Percentiles rank a stretch among this genome's conserved stretches.
Evolutionary conservation across 2,888 invertebrate species (phyloP).

Genomic region (Limenitis camilla): DNA sequence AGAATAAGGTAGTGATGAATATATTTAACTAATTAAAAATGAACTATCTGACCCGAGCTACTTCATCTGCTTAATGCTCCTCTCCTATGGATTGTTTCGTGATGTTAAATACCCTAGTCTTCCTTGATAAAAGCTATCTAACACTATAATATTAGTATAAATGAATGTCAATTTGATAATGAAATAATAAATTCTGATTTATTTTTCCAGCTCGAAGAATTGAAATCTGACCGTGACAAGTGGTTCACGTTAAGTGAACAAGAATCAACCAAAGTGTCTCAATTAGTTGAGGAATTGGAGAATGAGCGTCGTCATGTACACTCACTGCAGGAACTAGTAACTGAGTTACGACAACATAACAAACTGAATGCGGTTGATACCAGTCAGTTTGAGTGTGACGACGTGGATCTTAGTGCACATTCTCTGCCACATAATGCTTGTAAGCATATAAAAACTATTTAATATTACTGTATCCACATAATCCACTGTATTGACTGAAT

Average conservation of each 20-base stretch:
- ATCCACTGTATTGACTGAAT: neutral
- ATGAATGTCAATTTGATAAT: neutral
- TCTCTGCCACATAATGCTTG: slow-evolving; percentile 51
- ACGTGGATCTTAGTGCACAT: slow-evolving; percentile 49
- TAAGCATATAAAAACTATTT: slow-evolving; percentile 32
- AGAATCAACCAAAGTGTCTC: slow-evolving; percentile 38
- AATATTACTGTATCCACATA: too few relatives aligned
- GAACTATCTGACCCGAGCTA: neutral
- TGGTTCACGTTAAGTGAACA: slow-evolving; percentile 45
- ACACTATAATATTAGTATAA: neutral
- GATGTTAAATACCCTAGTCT: too few relatives aligned
- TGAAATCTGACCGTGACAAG: slow-evolving; percentile 57
- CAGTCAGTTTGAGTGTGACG: slow-evolving; percentile 60
- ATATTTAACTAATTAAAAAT: neutral
- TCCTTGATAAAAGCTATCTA: too few relatives aligned
- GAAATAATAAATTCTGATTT: neutral
- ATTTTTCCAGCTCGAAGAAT: slow-evolving; percentile 58
- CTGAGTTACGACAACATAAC: slow-evolving; percentile 52
- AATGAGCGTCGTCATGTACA: slow-evolving; percentile 39
- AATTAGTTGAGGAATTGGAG: slow-evolving; percentile 49
- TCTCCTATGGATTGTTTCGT: too few relatives aligned
- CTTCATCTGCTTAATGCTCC: neutral
- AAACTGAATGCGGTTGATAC: slow-evolving; percentile 46
- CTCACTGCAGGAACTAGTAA: slow-evolving; percentile 47
- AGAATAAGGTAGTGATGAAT: slow-evolving; percentile 46